Evolutionary conservation across 2,113 vertebrate species (phyloP), one percentile per base, ranked within the genome.

Genomic region (Perca flavescens): DNA sequence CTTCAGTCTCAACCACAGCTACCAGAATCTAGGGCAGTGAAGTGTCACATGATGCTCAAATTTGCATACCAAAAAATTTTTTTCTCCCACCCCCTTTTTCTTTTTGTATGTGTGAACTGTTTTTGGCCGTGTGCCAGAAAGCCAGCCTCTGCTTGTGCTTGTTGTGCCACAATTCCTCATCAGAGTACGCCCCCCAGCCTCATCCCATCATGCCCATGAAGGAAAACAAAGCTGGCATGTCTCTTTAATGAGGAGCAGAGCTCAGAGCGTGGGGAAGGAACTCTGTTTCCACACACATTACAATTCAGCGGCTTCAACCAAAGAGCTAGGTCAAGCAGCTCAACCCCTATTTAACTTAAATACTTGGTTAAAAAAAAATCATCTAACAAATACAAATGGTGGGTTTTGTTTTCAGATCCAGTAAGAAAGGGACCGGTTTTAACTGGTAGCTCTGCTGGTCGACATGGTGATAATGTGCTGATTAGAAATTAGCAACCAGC

Each of bases 201-300:
- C 93, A 89, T 92, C 91, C 86, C 93, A 95, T 95, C 94, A 95
- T 91, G 88, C 88, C 81, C 85, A 70, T 91, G 93, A 92, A 90
- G 93, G 86, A 94, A 95, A 95, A 95, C 95, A 95, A 96, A 95
- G 94, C 94, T 95, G 95, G 94, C 95, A 93, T 91, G 90, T 93
- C 93, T 95, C 92, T 93, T 92, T 96, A 95, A 95, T 95, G 94
- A 95, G 93, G 91, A 89, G 86, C 84, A 72, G 83, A 75, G 84
- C 91, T 94, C 80, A 19, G 90, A 92, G 94, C 90, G 83, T 85
- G 70, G 87, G 89, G 91, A 91, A 92, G 61, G 76, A 87, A 82
- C 88, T 88, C 80, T 61, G 61, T 92, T 94, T 94, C 82, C 80
- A 85, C 84, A 60, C 82, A 69, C 73, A 93, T 94, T 94, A 84